These are phyloP conservation scores for Euura lappo DNA, from an alignment of 1,140 invertebrate genomes.

Conservation along the genomic window DNA sequence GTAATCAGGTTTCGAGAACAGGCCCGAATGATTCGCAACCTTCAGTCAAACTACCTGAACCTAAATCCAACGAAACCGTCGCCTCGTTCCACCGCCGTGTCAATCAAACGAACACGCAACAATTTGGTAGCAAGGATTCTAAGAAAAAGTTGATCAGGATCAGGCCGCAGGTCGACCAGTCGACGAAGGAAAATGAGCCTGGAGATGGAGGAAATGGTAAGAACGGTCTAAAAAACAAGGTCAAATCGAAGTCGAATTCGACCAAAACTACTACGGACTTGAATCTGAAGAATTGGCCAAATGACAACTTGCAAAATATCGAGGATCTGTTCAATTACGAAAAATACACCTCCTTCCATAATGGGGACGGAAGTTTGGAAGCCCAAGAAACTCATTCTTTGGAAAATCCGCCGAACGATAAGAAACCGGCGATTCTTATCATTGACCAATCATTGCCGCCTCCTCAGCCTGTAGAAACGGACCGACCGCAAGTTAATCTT, in stretches of 20 bases:
- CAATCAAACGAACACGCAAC: background rate
- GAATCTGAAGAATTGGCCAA: constrained; percentile 49
- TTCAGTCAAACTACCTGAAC: background rate
- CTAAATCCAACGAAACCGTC: background rate
- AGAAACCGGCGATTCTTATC: constrained; percentile 1
- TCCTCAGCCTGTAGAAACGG: background rate
- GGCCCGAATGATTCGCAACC: background rate
- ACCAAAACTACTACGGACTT: constrained; percentile 19
- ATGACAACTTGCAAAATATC: constrained; percentile 32
- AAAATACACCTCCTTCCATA: constrained; percentile 44
- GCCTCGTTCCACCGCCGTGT: background rate
- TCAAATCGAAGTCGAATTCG: constrained; percentile 8
- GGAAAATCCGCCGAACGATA: constrained; percentile 5
- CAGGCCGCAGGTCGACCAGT: background rate
- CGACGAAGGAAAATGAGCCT: background rate
- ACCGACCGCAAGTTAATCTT: background rate
- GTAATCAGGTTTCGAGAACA: background rate
- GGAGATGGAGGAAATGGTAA: background rate
- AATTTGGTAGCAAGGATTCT: background rate
- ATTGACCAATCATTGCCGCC: background rate
- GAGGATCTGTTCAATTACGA: constrained; percentile 51
- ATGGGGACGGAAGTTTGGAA: constrained; percentile 5
- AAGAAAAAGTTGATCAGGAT: background rate
- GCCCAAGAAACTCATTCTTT: constrained; percentile 7
- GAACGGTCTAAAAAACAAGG: background rate